A percentile compares a stretch with the other conserved stretches of the same genome.
Conservation (phyloP, 1,140 invertebrate species). For the Maniola jurtina region DNA sequence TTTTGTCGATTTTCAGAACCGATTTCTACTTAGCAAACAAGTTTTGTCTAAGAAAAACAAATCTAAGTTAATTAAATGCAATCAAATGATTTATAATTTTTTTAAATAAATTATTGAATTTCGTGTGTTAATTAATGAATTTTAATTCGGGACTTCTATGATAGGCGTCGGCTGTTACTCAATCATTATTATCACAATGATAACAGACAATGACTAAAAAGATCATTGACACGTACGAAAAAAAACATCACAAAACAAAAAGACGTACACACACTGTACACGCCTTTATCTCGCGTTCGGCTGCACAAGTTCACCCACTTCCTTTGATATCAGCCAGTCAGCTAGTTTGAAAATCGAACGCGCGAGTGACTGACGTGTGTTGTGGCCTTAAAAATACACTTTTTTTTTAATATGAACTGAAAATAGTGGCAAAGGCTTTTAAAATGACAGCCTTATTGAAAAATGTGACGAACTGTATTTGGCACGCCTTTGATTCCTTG, state of each 20-base stretch:
- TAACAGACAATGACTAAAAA: constrained; percentile 7
- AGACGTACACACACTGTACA: neutral
- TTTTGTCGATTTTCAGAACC: too few species aligned
- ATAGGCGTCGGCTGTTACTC: neutral
- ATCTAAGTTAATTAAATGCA: too few species aligned
- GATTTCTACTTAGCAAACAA: too few species aligned
- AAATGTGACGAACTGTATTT: constrained; percentile 86
- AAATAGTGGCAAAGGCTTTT: constrained; percentile 10
- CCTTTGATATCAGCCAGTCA: constrained; percentile 47
- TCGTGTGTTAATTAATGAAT: neutral
- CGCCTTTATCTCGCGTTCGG: constrained; percentile 40
- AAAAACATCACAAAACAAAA: constrained; percentile 2
- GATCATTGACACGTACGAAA: constrained; percentile 1
- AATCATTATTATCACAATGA: neutral
- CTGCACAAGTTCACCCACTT: constrained; percentile 36
- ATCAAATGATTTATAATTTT: too few species aligned
- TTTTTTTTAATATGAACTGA: constrained; percentile 17
- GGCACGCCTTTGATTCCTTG: constrained; percentile 87
- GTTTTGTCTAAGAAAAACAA: too few species aligned
- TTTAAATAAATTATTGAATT: too few species aligned
- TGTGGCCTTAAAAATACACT: constrained; percentile 1
- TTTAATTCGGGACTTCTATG: neutral
- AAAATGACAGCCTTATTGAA: constrained; percentile 83
- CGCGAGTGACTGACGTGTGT: constrained; percentile 44
- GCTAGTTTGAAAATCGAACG: constrained; percentile 53